Evolutionary conservation across 2,113 vertebrate genomes (phyloP).

Genomic region (Elaphurus davidianus): DNA sequence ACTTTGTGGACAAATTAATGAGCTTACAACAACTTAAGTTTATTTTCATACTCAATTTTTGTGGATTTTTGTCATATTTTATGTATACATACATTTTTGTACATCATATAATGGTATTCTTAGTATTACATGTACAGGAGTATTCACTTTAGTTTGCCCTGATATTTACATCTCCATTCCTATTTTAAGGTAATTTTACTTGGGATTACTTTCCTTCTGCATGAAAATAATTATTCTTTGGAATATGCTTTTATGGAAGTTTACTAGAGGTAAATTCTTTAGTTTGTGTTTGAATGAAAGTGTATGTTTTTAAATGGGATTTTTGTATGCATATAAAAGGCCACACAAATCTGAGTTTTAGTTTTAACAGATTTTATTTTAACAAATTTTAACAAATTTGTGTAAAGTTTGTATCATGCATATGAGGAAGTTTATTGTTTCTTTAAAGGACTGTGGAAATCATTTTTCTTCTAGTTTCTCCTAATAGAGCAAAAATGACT

Average conservation of each 20-base stretch:
- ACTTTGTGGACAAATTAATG: not conserved
- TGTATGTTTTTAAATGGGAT: not conserved
- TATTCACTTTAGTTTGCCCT: not conserved
- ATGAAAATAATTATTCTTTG: not conserved
- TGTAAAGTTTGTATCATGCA: not conserved
- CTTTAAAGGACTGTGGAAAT: not conserved
- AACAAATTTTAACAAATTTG: not conserved
- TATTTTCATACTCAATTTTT: not conserved
- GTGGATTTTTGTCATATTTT: not conserved
- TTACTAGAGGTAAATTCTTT: not conserved
- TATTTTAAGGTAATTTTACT: not conserved
- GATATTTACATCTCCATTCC: not conserved
- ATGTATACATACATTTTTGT: not conserved
- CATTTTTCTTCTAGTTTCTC: not conserved
- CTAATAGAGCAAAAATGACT: not conserved
- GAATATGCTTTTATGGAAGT: not conserved
- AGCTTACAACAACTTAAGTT: not conserved
- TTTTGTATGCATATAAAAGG: not conserved
- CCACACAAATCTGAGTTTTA: not conserved
- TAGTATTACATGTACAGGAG: not conserved
- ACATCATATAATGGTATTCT: not conserved
- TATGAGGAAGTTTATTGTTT: not conserved
- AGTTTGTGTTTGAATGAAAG: not conserved
- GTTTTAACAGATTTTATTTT: not conserved
- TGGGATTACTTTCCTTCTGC: not conserved